phyloP scores from a whole-genome alignment of 2,888 invertebrate species.

The Cepaea hortensis region DNA sequence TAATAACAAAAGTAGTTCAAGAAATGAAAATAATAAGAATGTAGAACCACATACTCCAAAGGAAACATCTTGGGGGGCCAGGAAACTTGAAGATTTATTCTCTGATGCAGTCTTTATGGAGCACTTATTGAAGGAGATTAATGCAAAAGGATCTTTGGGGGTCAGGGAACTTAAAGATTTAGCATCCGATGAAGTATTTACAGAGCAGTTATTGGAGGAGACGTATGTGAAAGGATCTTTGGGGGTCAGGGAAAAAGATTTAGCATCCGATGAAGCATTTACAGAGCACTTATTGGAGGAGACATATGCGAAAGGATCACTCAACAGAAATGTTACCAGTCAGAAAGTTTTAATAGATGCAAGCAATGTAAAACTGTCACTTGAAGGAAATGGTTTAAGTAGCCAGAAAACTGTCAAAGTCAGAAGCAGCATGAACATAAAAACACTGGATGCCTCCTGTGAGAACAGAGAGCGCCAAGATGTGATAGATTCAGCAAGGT shows the following conservation, averaged over 20 bases:
- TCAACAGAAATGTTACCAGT: background rate
- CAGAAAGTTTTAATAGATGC: background rate
- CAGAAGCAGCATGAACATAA: too few species aligned
- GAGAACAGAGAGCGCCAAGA: too few species aligned
- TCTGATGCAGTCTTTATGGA: background rate
- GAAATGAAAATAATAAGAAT: too few species aligned
- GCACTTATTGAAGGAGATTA: background rate
- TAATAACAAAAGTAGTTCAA: too few species aligned
- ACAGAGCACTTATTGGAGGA: conserved; percentile 13
- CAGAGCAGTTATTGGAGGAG: conserved; percentile 8
- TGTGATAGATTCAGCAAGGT: background rate
- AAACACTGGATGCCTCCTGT: too few species aligned
- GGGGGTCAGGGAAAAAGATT: too few species aligned
- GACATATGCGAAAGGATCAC: background rate
- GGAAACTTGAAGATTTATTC: too few species aligned
- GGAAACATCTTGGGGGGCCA: too few species aligned
- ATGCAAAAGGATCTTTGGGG: too few species aligned
- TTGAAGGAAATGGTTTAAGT: background rate
- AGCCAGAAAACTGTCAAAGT: background rate
- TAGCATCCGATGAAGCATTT: background rate
- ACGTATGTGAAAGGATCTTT: background rate
- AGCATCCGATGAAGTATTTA: background rate
- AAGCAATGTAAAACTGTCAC: background rate
- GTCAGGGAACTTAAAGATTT: too few species aligned
- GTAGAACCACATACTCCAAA: too few species aligned